Evolutionary conservation across 2,113 vertebrate genomes (phyloP), one percentile per base, ranked within the genome.

Genomic region (Neolamprologus caudopunctatus): DNA sequence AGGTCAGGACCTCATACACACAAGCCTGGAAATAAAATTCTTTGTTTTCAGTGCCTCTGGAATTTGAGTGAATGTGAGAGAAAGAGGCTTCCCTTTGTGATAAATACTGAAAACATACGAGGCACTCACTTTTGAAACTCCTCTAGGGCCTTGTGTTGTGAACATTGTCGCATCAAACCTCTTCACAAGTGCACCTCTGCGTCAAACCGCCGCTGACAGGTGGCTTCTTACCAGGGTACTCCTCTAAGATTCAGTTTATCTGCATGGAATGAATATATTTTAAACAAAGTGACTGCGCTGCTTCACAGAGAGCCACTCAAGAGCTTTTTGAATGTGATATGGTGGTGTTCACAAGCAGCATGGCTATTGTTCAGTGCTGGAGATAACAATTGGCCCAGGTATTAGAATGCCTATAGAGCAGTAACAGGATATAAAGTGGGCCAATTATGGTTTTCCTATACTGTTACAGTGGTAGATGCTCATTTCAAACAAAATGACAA

Each of bases 371-470:
- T 45, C 10, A 66, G 33, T 66, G 33, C 17, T n/a, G 61, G 19
- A n/a, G 61, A 66, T 37, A 66, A 66, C 33, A 66, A 66, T 37
- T 66, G 61, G 61, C 4, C 4, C 19, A 7, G 66, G 13, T 71
- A 42, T 45, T 10, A 71, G 37, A 71, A 42, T 24, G 8, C 37
- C n/a, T 42, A 2, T 4, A 71, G 21, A 71, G 66, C 12, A 71
- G 21, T 42, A 42, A 24, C 1, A 4, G n/a, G 13, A 7, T 66
- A 37, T 37, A 66, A 66, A 71, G 66, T 42, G 37, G n/a, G 37
- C n/a, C 37, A 0, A 42, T 42, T 71, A 24, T 26, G 3, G 0
- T 24, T 71, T 71, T 68, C 2, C 35, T 68, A 68, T 24, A 0
- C 19, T 40, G 0, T 21, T 68, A 40, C 63, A 40, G 12, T 40